These are phyloP conservation scores for Tapirus terrestris DNA, from an alignment of 2,113 vertebrate genomes.

Conservation along the genomic window DNA sequence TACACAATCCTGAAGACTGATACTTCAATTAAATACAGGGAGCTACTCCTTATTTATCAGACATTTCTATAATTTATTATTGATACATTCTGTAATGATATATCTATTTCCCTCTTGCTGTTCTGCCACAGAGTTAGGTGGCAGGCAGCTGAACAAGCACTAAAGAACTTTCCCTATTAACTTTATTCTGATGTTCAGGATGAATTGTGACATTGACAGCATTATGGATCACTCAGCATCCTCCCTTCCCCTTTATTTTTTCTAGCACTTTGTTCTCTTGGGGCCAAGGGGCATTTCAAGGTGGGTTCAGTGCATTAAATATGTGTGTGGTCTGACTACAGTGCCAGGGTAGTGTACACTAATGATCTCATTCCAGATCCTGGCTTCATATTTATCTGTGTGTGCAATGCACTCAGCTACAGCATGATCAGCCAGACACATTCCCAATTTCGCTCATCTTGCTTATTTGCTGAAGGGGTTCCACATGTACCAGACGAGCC, in stretches of 20 bases:
- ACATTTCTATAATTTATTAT: constrained; percentile 75
- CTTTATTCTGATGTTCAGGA: constrained; percentile 46
- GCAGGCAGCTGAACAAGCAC: constrained; percentile 57
- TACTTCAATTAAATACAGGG: constrained; percentile 44
- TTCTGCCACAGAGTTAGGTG: constrained; percentile 27
- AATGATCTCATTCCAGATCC: constrained; percentile 63
- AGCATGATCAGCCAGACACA: neutral
- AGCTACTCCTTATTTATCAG: neutral
- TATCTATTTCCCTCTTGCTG: constrained; percentile 45
- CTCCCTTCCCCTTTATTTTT: constrained; percentile 27
- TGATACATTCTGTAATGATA: constrained; percentile 64
- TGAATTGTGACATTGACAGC: constrained; percentile 58
- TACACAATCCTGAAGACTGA: constrained; percentile 19
- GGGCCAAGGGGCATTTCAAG: constrained; percentile 67
- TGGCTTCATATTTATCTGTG: neutral
- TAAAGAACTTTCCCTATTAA: constrained; percentile 60
- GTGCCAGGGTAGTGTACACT: neutral
- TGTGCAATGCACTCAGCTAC: neutral
- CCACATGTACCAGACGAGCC: neutral
- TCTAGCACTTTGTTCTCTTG: constrained; percentile 55
- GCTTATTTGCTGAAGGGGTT: constrained; percentile 27
- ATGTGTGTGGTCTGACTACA: constrained; percentile 56
- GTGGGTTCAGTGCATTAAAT: constrained; percentile 51
- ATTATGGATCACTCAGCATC: constrained; percentile 41
- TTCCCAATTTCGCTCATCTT: neutral